Base-by-base conservation (phyloP, 1,140 invertebrate species). In the Bombyx mandarina region DNA sequence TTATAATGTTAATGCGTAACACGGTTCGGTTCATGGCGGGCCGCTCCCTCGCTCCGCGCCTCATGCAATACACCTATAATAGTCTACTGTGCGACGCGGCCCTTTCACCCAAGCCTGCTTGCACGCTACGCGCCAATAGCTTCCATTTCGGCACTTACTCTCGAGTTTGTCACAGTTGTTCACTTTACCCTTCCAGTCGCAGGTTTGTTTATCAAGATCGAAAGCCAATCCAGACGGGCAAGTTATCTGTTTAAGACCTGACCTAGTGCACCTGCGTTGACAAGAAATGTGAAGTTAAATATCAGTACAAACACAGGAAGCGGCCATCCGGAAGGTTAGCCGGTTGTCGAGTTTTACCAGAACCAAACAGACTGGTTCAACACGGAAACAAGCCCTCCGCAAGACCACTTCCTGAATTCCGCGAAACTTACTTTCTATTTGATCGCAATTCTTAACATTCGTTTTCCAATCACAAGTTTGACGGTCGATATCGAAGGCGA, bases 181-280 rank as follows among this genome's bases (percentile, higher is more conserved):
- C 91, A 97, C 96, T 93, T 97, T 97, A 91, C 93, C 94, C 91
- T 97, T 97, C 95, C 96, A 97, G 91, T 97, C 96, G 91, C 96
- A 97, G 89, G 96, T 97, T 91, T 98, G 96, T 92, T 97, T 96
- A 91, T 96, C 94, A 90, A 98, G 93, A 92, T 98, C 96, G 92
- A 98, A 98, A 90, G 95, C 94, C 91, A 98, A 92, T 90, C 96
- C 95, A 86, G 94, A 95, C 79, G 95, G 95, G 89, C 96, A 98
- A 89, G 94, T 94, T 90, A 97, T 95, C 93, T 95, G 93, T 93
- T 95, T 95, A 90, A 96, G 92, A 91, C 94, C 94, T 90, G 94
- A 94, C 90, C 93, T 94, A 91, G 94, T 96, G 92, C 94, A 96
- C 94, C 94, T 96, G 91, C 74, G 71, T 82, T 77, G 75, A 86